phyloP scores from a whole-genome alignment of 2,888 invertebrate species.

The Platypus cylindrus region DNA sequence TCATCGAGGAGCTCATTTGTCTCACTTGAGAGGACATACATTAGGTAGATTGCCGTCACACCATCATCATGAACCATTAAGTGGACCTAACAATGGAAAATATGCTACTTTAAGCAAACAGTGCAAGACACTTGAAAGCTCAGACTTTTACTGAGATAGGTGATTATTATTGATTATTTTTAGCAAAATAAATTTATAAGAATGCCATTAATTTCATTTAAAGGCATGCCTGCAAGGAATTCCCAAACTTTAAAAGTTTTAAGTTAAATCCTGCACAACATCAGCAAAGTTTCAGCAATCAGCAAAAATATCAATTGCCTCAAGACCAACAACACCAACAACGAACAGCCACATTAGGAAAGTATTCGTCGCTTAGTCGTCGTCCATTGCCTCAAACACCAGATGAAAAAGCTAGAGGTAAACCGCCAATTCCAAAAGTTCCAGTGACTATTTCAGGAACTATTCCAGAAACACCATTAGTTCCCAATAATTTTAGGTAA shows the following conservation, averaged over 20 bases:
- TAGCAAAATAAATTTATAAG: neutral
- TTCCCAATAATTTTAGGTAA: slow-evolving; percentile 38
- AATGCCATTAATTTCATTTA: neutral
- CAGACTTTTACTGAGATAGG: slow-evolving; percentile 89
- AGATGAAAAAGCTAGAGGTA: slow-evolving; percentile 32
- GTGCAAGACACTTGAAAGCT: slow-evolving; percentile 88
- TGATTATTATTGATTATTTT: no score
- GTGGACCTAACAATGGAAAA: slow-evolving; percentile 70
- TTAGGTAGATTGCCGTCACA: slow-evolving; percentile 52
- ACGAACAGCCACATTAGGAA: slow-evolving; percentile 35
- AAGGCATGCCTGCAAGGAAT: slow-evolving; percentile 40
- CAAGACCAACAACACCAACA: slow-evolving; percentile 18
- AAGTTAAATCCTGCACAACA: slow-evolving; percentile 40
- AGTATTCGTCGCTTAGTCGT: slow-evolving; percentile 35
- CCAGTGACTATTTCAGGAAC: slow-evolving; percentile 27
- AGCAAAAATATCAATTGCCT: slow-evolving; percentile 31
- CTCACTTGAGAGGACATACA: slow-evolving; percentile 45
- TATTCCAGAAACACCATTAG: slow-evolving; percentile 31
- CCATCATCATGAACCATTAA: slow-evolving; percentile 43
- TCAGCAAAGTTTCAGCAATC: slow-evolving; percentile 29
- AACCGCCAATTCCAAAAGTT: slow-evolving; percentile 33
- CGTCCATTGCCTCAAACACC: slow-evolving; percentile 35
- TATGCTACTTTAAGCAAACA: slow-evolving; percentile 92
- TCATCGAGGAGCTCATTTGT: slow-evolving; percentile 31
- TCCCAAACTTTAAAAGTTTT: slow-evolving; percentile 38